Base-by-base conservation (phyloP, 2,113 vertebrate genomes). In the Gobiocypris rarus region DNA sequence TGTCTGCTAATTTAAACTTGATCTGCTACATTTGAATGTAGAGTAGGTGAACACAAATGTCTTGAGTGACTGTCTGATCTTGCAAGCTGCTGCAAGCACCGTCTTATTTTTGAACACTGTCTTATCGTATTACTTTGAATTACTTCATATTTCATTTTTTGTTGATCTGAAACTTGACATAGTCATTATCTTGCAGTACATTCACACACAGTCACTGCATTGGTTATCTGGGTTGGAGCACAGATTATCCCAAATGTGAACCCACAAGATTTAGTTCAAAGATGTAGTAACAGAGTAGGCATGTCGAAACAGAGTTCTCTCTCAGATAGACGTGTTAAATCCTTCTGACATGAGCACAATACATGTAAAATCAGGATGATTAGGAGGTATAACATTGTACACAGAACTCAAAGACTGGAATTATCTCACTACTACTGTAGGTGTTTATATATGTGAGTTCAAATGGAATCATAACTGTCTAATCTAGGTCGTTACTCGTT, bases 321-420 rank as follows among this genome's bases (percentile, higher is more conserved):
- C 0, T 45, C 45, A n/a, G 56, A 43, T 45, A 61, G 76, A 61
- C 5, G 22, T 24, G 41, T 78, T 78, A 45, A 78, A 24, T 41
- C 56, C 56, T 78, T 61, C 56, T 78, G 76, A 78, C 76, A 78
- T 45, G 76, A 78, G 76, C 58, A 78, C 56, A 78, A 78, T 78
- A 45, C n/a, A 34, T 26, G n/a, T 45, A 45, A 78, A 78, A 61
- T 78, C 76, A 78, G 14, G 22, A 45, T 78, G 76, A 78, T 63
- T 78, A 61, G 76, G 24, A 61, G 38, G 38, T 61, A 17, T 61
- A 78, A 26, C 69, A 78, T 59, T 6, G 56, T 41, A 77, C 54
- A 41, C 34, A 77, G 19, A 41, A 10, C 38, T 22, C 56, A 78
- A 78, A 61, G 14, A 78, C 76, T 26, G 76, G 56, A 45, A 43